Base-by-base conservation (phyloP, 2,113 vertebrate genomes). In the Platanista minor region DNA sequence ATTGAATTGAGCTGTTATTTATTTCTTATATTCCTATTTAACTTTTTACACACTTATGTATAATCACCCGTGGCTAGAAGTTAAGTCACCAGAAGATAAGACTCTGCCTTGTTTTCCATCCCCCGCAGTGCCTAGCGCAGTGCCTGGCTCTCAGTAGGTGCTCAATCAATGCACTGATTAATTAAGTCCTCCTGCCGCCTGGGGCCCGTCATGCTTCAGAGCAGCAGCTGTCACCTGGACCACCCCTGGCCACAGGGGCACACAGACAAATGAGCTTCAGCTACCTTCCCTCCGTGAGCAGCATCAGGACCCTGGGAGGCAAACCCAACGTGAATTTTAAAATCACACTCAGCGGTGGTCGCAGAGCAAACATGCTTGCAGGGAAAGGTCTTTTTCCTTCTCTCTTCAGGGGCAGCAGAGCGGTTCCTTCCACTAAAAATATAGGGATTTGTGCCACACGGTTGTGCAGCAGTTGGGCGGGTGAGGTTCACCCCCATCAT, bases 301-400 rank as follows among this genome's bases (percentile, higher is more conserved):
- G 85, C 82, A 84, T 81, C 17, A 77, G 82, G 57, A 66, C 78
- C 77, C 93, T 5, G 62, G 71, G 95, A 95, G 41, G 59, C 43
- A 85, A 41, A 80, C 57, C 71, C 36, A 15, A 29, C 27, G 67
- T 87, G 94, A 93, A 96, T 97, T 94, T 94, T 92, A 95, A 97
- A 93, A 71, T 54, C 27, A n/a, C 8, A 1, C 18, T 87, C 61
- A 1, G 36, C 29, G 75, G 82, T 31, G 46, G 93, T 10, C 41
- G 71, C 90, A 72, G 64, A 71, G 54, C 21, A 74, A 87, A 74
- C 49, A n/a, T 7, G 82, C 66, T 69, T 57, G n/a, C 12, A 54
- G 82, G 85, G 64, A 72, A 90, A 92, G n/a, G 59, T 46, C 43
- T 83, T 69, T 87, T 33, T 29, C 54, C 12, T 33, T 21, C 81